Evolutionary conservation across 1,140 invertebrate species (phyloP).

Genomic region (Drosophila mayri): DNA sequence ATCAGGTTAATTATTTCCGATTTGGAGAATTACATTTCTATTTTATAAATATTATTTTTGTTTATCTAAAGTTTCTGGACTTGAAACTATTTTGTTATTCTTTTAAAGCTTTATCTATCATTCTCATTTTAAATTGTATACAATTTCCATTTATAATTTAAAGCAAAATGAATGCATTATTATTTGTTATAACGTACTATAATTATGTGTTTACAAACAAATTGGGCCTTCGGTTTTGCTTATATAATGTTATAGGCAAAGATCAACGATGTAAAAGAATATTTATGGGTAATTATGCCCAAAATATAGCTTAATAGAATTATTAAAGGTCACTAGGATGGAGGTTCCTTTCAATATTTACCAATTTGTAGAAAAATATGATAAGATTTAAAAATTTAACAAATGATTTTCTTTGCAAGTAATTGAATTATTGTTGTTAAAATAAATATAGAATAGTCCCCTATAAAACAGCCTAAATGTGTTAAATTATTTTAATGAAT

Average conservation of each 20-base stretch:
- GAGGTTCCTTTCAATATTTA: not conserved
- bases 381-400: too few species aligned
- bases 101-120: not conserved
- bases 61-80: not conserved
- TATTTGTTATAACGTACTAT: not conserved
- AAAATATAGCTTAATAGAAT: not conserved
- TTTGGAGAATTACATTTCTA: not conserved
- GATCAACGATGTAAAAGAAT: not conserved
- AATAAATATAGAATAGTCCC: not conserved
- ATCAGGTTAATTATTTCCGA: not conserved
- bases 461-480: not conserved
- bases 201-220: constrained; percentile 14
- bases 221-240: not conserved
- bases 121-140: not conserved
- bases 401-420: too few species aligned
- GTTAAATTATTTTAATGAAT: too few species aligned
- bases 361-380: not conserved
- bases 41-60: not conserved
- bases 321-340: not conserved
- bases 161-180: not conserved
- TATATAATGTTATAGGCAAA: not conserved
- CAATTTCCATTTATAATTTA: not conserved
- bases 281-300: not conserved
- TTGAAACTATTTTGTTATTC: not conserved
- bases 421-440: too few species aligned